phyloP scores from a whole-genome alignment of 1,140 invertebrate genomes.

The Drosophila tristis region DNA sequence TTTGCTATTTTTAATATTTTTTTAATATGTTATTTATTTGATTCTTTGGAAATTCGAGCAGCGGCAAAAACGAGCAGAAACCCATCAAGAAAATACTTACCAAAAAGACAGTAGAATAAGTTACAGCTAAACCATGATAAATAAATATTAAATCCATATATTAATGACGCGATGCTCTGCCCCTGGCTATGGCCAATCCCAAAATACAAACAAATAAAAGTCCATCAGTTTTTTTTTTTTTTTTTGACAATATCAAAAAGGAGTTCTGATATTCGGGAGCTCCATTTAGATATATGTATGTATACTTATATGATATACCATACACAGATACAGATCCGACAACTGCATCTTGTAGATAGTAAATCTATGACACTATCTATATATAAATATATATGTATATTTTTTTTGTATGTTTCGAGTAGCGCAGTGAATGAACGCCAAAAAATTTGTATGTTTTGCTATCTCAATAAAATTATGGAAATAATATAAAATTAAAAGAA shows the following conservation, averaged over 20 bases:
- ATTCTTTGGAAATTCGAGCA: conserved; percentile 29
- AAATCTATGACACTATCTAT: background rate
- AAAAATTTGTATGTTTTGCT: conserved; percentile 16
- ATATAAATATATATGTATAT: background rate
- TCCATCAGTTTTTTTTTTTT: conserved; percentile 29
- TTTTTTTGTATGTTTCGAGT: conserved; percentile 8
- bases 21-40: conserved; percentile 48
- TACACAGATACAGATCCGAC: conserved; percentile 23
- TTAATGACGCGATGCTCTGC: conserved; percentile 1
- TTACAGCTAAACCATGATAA: conserved; percentile 26
- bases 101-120: conserved; percentile 77
- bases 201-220: conserved; percentile 20
- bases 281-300: conserved; percentile 25
- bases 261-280: conserved; percentile 40
- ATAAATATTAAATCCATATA: background rate
- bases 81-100: conserved; percentile 64
- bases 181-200: conserved; percentile 19
- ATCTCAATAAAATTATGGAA: conserved; percentile 19
- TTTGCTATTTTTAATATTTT: conserved; percentile 47
- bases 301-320: conserved; percentile 21
- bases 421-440: conserved; percentile 16
- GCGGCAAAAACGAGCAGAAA: conserved; percentile 36
- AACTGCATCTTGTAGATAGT: conserved; percentile 16
- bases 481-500: no score
- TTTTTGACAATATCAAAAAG: conserved; percentile 17